Percentiles rank a stretch among this genome's conserved stretches.
phyloP scores from a whole-genome alignment of 1,140 invertebrate genomes.

The Drosophila chauvacae region DNA sequence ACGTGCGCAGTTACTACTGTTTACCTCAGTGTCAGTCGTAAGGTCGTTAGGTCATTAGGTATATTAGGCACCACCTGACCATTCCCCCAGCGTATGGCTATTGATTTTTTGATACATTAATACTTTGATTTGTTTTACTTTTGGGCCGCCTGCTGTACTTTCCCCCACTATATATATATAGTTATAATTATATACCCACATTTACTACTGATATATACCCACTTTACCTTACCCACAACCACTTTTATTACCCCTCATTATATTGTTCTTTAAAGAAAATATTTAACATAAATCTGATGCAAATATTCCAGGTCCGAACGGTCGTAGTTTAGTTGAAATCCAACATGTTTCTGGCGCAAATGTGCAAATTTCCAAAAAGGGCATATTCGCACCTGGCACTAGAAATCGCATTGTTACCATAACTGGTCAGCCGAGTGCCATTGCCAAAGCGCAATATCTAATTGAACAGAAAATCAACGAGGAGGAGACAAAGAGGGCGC shows the following conservation, averaged over 20 bases:
- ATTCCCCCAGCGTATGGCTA: slow-evolving; percentile 16
- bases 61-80: slow-evolving; percentile 29
- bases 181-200: slow-evolving; percentile 20
- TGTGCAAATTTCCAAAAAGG: slow-evolving; percentile 99
- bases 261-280: slow-evolving; percentile 31
- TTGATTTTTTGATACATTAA: slow-evolving; percentile 30
- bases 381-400: slow-evolving; percentile 97
- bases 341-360: slow-evolving; percentile 98
- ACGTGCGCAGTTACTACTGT: slow-evolving; percentile 34
- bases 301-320: slow-evolving; percentile 91
- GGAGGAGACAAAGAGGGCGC: slow-evolving; percentile 96
- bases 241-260: slow-evolving; percentile 31
- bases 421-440: slow-evolving; percentile 93
- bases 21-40: slow-evolving; percentile 69
- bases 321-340: slow-evolving; percentile 97
- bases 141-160: slow-evolving; percentile 4
- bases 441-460: slow-evolving; percentile 95
- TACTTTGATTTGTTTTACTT: slow-evolving; percentile 20
- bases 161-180: slow-evolving; percentile 7
- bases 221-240: slow-evolving; percentile 2
- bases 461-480: slow-evolving; percentile 98
- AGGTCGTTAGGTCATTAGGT: slow-evolving; percentile 57
- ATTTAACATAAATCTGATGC: slow-evolving; percentile 79
- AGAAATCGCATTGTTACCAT: slow-evolving; percentile 98
- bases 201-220: background rate